Base-by-base conservation (phyloP, 2,797 vertebrate genomes). In the Neosilurus hyrtlii region DNA sequence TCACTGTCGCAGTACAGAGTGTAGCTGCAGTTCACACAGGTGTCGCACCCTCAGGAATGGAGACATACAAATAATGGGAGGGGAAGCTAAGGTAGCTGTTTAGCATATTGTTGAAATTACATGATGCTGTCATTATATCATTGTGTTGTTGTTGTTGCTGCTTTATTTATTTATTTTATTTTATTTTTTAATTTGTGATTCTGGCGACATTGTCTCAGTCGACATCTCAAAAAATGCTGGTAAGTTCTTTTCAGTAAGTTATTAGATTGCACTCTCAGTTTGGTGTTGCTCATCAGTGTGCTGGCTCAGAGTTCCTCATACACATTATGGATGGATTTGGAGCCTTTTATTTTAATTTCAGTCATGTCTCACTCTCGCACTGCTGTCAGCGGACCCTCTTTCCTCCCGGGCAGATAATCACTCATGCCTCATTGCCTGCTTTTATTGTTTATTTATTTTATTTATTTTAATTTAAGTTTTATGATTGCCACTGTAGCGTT, bases 171-270 rank as follows among this genome's bases (percentile, higher is more conserved):
- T 81, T 87, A 57, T 82, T 74, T 67, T 59, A 80, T 10, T 70
- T 0, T 86, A 65, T 86, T 87, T 14, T 87, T 85, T 86, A 80
- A 51, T 86, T 85, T 86, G 80, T 89, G 87, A 88, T 90, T 89
- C 85, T 87, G 88, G 80, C 83, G 14, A 89, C 85, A 88, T 88
- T 91, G 85, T 88, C 86, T 88, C 87, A 89, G 87, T 88, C 89
- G 82, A 90, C 89, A 80, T 90, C 89, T 74, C 87, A 88, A 83
- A 91, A 91, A 88, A 87, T 89, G 89, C 89, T 91, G 90, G 87
- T 89, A 90, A 91, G 88, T 91, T 85, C 63, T 85, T 88, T 89
- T 85, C 78, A 82, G 68, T 85, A 74, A 82, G 86, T 86, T 88
- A 73, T 80, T 82, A 80, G 83, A 86, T 80, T 86, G 74, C 75